Evolutionary conservation across 30 jellyfish, hydroid and myxozoan genomes (phyloP), one percentile per base, ranked within the genome.

Genomic region (Rhopilema esculentum): DNA sequence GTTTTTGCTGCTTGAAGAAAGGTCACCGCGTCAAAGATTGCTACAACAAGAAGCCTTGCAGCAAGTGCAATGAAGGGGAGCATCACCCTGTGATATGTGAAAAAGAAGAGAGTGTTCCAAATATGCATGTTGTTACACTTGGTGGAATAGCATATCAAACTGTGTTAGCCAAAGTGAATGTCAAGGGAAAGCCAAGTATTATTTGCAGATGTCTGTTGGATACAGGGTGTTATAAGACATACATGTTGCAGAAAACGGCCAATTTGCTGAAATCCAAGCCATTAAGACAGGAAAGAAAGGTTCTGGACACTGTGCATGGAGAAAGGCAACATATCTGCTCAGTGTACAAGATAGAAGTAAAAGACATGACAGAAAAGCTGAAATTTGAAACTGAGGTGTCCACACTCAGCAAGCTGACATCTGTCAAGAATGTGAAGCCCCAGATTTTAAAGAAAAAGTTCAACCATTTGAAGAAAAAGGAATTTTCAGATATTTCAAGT

Each of bases 41-140:
- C 62, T 49, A 74, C 84, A 74, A 49, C 69, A 74, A 74, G 84
- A 74, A 48, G 68, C 69, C 84, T 74, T 74, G 84, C 70, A 74
- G 84, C 84, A 74, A 74, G 70, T 74, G 84, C 84, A 74, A 74
- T 30, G 84, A 74, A 74, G 70, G 70, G 16, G 84, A 28, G 70
- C 84, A 74, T 48, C 84, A 74, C 32, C 84, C 84, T 74, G 84
- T 48, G 49, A 74, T 74, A 32, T 74, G 69, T 74, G 84, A 74
- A 29, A 74, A 74, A 49, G 70, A 74, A 74, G 84, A 74, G 62
- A 74, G 68, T 31, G 70, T 74, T 31, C 70, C 69, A 74, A 74
- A 74, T 74, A 74, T 74, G 69, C 84, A 74, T 74, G 84, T 74
- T 74, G 85, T 48, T 80, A 32, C 90, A 80, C 85, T 57, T n/a